phyloP scores from a whole-genome alignment of 2,113 vertebrate species.

The Trinectes maculatus region DNA sequence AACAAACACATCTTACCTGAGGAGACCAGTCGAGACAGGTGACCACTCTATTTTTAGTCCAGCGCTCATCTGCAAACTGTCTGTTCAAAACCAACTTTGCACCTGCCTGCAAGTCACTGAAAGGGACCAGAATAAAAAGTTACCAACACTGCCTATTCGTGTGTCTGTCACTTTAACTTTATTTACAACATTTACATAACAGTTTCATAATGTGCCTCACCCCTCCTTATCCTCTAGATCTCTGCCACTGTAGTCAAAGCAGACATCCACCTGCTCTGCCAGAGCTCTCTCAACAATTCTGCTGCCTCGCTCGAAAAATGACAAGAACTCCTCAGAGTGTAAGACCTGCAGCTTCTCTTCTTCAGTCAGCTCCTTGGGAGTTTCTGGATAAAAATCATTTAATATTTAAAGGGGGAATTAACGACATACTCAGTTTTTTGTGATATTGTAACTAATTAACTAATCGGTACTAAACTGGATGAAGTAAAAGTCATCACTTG shows the following conservation, averaged over 20 bases:
- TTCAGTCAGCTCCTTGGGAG: slow-evolving; percentile 93
- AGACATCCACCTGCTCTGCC: slow-evolving; percentile 96
- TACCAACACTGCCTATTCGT: not conserved
- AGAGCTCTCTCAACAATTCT: slow-evolving; percentile 94
- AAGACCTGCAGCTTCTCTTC: slow-evolving; percentile 96
- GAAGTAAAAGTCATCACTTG: no score
- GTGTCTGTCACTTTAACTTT: not conserved
- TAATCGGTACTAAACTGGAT: no score
- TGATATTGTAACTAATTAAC: no score
- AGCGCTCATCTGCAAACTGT: slow-evolving; percentile 96
- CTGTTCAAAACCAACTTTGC: slow-evolving; percentile 94
- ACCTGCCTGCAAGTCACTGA: slow-evolving; percentile 94
- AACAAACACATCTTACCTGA: slow-evolving; percentile 84
- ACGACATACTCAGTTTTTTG: not conserved
- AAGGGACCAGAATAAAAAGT: not conserved
- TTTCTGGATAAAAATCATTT: slow-evolving; percentile 68
- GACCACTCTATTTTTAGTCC: slow-evolving; percentile 98
- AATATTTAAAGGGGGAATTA: not conserved
- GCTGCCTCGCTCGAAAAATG: slow-evolving; percentile 94
- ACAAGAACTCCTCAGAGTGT: slow-evolving; percentile 92
- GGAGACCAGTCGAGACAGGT: slow-evolving; percentile 98
- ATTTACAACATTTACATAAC: not conserved
- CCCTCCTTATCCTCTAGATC: slow-evolving; percentile 98
- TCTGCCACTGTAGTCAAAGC: slow-evolving; percentile 98
- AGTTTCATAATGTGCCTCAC: slow-evolving; percentile 75